Base-by-base conservation (phyloP, 1,140 invertebrate genomes). In the Homalodisca vitripennis region DNA sequence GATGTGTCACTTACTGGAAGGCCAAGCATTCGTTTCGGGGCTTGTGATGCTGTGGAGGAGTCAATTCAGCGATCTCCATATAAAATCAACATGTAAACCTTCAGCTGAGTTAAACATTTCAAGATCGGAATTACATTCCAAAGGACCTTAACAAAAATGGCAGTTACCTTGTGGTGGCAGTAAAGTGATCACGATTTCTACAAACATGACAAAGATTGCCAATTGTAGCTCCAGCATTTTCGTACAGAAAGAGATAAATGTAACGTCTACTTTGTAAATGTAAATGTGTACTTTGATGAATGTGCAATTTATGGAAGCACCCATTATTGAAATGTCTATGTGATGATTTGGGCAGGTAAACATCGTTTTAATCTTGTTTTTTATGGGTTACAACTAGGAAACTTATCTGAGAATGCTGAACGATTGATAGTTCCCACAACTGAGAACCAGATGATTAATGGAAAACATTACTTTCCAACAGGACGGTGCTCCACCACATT, bases 21-120 rank as follows among this genome's bases (percentile, higher is more conserved):
- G 6, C 55, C 55, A 27, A 60, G 12, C 24, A 26, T 27, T 29
- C 55, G 26, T 26, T 3, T 60, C n/a, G 24, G 3, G 24, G 29
- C 55, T 2, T 60, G 55, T 6, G 55, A 20, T 60, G 55, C 55
- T 60, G 55, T 60, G 55, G 55, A 60, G 24, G 29, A 20, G 12
- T 60, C 26, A 20, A 14, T 60, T 60, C 12, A 12, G 29, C 55
- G 26, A n/a, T 60, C 55, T 6, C 55, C 26, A 27, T n/a, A 27
- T 27, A 27, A 51, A 51, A 51, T 51, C 48, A 14, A 51, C 48
- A 3, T 3, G 55, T 26, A 60, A 60, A 60, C 55, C 22, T 3
- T 60, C 29, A 6, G 12, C 55, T 26, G 29, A 60, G 55, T 22
- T n/a, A n/a, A n/a, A n/a, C n/a, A n/a, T n/a, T n/a, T n/a, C n/a